Conservation (phyloP, 2,888 invertebrate genomes). For the Lordiphosa fenestrarum region DNA sequence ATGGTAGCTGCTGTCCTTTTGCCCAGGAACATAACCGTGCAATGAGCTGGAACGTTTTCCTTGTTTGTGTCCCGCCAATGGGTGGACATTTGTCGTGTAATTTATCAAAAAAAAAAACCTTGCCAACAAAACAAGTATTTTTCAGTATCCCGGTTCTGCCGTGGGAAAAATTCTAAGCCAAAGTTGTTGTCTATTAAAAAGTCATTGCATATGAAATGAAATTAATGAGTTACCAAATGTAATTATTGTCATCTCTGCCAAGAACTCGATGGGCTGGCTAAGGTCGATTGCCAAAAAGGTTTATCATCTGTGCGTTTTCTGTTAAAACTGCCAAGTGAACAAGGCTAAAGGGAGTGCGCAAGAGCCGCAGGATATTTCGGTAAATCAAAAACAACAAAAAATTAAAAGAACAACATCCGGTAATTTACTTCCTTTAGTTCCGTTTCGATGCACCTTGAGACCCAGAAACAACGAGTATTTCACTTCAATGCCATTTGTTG, state of each 20-base stretch:
- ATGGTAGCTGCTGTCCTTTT: constrained; percentile 40
- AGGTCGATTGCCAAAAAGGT: constrained; percentile 23
- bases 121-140: constrained; percentile 11
- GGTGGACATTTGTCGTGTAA: constrained; percentile 57
- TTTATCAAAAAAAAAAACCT: constrained; percentile 51
- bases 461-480: constrained; percentile 27
- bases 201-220: constrained; percentile 61
- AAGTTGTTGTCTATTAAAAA: constrained; percentile 59
- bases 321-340: constrained; percentile 12
- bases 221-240: constrained; percentile 66
- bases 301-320: neutral
- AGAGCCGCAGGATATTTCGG: constrained; percentile 64
- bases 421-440: constrained; percentile 78
- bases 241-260: constrained; percentile 17
- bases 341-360: constrained; percentile 42
- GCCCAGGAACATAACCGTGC: constrained; percentile 44
- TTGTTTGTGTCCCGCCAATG: constrained; percentile 7
- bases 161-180: constrained; percentile 53
- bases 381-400: constrained; percentile 32
- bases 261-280: constrained; percentile 2
- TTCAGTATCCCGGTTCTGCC: constrained; percentile 22
- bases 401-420: constrained; percentile 76
- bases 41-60: constrained; percentile 57
- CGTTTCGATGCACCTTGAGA: constrained; percentile 58
- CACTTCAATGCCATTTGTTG: constrained; percentile 57